Evolutionary conservation across 2,888 invertebrate species (phyloP), one percentile per base, ranked within the genome.

Genomic region (Tenthredo mesomela): DNA sequence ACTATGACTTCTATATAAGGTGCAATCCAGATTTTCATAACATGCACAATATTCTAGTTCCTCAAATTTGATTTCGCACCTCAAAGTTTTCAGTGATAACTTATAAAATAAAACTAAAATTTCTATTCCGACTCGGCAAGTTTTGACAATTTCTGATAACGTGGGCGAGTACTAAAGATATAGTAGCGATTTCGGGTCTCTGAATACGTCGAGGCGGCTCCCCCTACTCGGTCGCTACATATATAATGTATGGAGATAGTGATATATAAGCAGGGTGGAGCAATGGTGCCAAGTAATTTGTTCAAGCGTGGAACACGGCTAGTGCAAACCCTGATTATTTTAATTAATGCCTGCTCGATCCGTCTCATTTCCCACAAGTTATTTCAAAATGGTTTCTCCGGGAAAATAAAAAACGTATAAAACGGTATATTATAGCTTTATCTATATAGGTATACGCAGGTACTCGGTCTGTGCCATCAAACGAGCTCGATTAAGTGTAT

Each of bases 321-420:
- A 86, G 88, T 87, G 89, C 87, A 88, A 88, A 88, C 87, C 87
- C 89, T 89, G 90, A 91, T 91, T 90, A 91, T 91, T 91, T 91
- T 90, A 91, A 91, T 91, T 90, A 89, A 91, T 91, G 91, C 87
- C 67, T 86, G 88, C 84, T 85, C 88, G 89, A 89, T 88, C 85
- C 89, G 89, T 86, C 87, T 90, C 90, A 89, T 90, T 89, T 91
- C 89, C 86, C 85, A n/a, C 71, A 85, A 86, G 88, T 87, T 89
- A 90, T 90, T 89, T 86, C 87, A 86, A 89, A 90, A 89, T 88
- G 88, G 87, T 85, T 86, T 84, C 85, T 21, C 25, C 25, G 18
- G 33, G 67, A 7, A 33, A 67, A 33, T 33, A 12, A 33, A 33
- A 67, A 33, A 18, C 10, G 67, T 67, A 67, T 67, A 67, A 61